Evolutionary conservation across 1,140 invertebrate species (phyloP), one percentile per base, ranked within the genome.

Genomic region (Goniozus legneri): DNA sequence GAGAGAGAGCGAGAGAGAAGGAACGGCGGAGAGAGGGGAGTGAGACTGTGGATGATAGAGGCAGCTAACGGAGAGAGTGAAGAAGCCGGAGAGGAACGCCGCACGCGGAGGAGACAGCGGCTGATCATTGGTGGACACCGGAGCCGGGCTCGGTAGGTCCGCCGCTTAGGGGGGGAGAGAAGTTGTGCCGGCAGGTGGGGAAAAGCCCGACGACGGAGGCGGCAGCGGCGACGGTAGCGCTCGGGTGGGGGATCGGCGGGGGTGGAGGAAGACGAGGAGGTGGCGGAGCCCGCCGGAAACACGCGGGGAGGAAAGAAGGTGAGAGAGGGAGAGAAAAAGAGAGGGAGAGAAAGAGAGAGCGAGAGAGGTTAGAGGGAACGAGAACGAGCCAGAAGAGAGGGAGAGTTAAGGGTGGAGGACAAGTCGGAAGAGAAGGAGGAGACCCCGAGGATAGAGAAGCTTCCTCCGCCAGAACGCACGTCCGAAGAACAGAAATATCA

Each of bases 91-190:
- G 54, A 38, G 47, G 22, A 51, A 54, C 49, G 50, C 50, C 18
- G n/a, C n/a, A n/a, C n/a, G n/a, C n/a, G 51, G 49, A 51, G 58
- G 46, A 57, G 67, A 74, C 68, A 72, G 61, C 62, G 60, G 66
- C 58, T 62, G 68, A 74, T 73, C 69, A 74, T 74, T 74, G 71
- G 71, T 59, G 70, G 68, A 67, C 69, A 69, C 50, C 44, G 27
- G 16, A 46, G 51, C 39, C 37, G 52, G 50, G 55, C 16, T 12
- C 56, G 49, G 58, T 58, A 58, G 52, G 47, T 43, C 45, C 20
- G 36, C n/a, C n/a, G 46, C 20, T 3, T 30, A 16, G 32, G 35
- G 46, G 52, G 48, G 48, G 47, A 47, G 50, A 44, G 53, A 53
- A 61, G 24, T 27, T 6, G 51, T 52, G 52, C 32, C 40, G 18